These are phyloP conservation scores for Urocynchramus pylzowi DNA, from an alignment of 2,113 vertebrate genomes.

Conservation along the genomic window DNA sequence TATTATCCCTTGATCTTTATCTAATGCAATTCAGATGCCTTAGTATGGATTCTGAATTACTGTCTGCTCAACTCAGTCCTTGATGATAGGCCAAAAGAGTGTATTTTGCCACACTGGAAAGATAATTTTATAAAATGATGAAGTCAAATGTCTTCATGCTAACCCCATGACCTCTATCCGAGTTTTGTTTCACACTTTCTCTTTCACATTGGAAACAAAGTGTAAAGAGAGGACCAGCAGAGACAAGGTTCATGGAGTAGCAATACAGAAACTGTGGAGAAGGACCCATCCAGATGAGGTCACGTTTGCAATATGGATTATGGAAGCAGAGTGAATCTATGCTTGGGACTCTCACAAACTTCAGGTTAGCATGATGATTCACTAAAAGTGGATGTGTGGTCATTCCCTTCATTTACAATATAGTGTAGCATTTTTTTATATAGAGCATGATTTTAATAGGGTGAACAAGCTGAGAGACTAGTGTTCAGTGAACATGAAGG, in stretches of 20 bases:
- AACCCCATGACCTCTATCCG: fast-evolving
- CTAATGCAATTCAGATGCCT: not conserved
- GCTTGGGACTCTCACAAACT: not conserved
- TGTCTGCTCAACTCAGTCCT: not conserved
- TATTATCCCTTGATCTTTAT: not conserved
- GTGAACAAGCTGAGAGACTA: not conserved
- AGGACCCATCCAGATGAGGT: not conserved
- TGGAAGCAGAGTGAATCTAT: not conserved
- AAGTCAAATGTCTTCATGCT: not conserved
- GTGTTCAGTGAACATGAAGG: not conserved
- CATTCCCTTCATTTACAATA: not conserved
- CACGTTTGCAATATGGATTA: not conserved
- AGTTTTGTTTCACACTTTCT: not conserved
- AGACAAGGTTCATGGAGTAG: not conserved
- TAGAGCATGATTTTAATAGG: not conserved
- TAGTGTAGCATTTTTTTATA: not conserved
- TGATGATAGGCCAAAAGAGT: not conserved
- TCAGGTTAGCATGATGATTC: not conserved
- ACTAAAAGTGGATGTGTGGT: not conserved
- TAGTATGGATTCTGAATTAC: not conserved
- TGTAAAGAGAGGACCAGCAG: not conserved
- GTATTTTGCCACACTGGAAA: not conserved
- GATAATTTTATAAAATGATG: not conserved
- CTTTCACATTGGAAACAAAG: not conserved
- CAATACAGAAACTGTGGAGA: not conserved